These are phyloP conservation scores for Euura saliciscinereae DNA, from an alignment of 1,140 invertebrate genomes.

Conservation along the genomic window DNA sequence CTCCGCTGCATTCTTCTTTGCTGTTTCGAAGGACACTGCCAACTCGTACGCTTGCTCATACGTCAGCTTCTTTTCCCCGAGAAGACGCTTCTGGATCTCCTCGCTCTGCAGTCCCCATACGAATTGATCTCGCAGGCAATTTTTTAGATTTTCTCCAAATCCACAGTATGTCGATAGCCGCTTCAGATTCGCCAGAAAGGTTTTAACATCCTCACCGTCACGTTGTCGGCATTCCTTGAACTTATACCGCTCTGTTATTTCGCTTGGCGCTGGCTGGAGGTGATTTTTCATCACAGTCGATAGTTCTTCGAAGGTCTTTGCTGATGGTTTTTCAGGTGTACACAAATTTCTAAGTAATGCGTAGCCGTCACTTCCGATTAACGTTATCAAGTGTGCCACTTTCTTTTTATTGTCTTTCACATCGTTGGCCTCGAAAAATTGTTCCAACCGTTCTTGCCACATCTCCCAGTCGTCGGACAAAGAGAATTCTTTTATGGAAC, in stretches of 20 bases:
- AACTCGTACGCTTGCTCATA: constrained; percentile 35
- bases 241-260: constrained; percentile 20
- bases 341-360: constrained; percentile 30
- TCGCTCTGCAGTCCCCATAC: constrained; percentile 37
- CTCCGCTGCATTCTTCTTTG: constrained; percentile 21
- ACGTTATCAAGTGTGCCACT: too few relatives aligned
- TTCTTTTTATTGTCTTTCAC: too few relatives aligned
- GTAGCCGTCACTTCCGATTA: constrained; percentile 37
- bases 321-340: constrained; percentile 11
- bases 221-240: constrained; percentile 20
- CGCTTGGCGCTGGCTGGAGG: constrained; percentile 17
- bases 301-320: constrained; percentile 13
- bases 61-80: constrained; percentile 31
- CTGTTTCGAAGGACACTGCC: constrained; percentile 28
- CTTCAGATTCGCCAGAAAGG: constrained; percentile 29
- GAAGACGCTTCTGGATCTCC: constrained; percentile 28
- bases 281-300: constrained; percentile 16
- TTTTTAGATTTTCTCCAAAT: constrained; percentile 36
- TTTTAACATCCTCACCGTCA: constrained; percentile 20
- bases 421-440: too few relatives aligned
- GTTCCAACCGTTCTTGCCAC: too few relatives aligned
- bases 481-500: constrained; percentile 23
- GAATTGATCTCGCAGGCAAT: constrained; percentile 38
- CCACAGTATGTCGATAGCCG: constrained; percentile 35
- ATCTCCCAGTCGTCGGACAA: too few relatives aligned